Evolutionary conservation across 2,113 vertebrate species (phyloP), one percentile per base, ranked within the genome.

Genomic region (Oncorhynchus masou): DNA sequence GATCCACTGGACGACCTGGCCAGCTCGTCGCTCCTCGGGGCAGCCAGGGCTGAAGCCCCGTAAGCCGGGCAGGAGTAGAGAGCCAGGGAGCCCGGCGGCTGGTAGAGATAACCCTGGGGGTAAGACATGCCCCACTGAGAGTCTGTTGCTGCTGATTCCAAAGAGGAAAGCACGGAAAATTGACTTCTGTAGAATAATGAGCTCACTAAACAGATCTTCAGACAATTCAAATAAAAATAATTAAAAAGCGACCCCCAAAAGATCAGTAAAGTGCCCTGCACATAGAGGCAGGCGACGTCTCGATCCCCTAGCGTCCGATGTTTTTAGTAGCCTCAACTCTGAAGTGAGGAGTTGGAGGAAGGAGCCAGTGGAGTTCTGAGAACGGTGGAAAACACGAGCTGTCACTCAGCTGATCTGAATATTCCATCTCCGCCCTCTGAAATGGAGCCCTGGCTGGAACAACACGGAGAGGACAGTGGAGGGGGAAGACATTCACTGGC

Each of bases 61-160:
- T 98, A 98, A 22, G 96, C 95, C 73, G 97, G 96, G 86, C 97
- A 99, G 76, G 97, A 97, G 88, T 99, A 99, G 51, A 99, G 97
- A 88, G 97, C 96, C 94, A 99, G 93, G 79, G 97, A 99, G 91
- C 96, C 96, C 79, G 97, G 96, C 88, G 97, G 96, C 94, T 98
- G 97, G 93, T 99, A 99, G 88, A 99, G 96, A 94, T 98, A 99
- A 95, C 97, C 97, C 96, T 99, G 97, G 94, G 97, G 97, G 95
- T 99, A 98, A 91, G 97, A 98, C 97, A 98, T 98, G 91, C 94
- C 94, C 93, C 89, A 90, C 87, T 87, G 88, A 89, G 88, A 86
- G 85, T 85, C 78, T 88, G 60, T 77, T 88, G 65, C 91, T 70
- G 86, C 82, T 86, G 81, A 88, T 80, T 86, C 87, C 85, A 84